These are phyloP conservation scores for Prinia subflava DNA, from an alignment of 2,113 vertebrate species.

Conservation along the genomic window DNA sequence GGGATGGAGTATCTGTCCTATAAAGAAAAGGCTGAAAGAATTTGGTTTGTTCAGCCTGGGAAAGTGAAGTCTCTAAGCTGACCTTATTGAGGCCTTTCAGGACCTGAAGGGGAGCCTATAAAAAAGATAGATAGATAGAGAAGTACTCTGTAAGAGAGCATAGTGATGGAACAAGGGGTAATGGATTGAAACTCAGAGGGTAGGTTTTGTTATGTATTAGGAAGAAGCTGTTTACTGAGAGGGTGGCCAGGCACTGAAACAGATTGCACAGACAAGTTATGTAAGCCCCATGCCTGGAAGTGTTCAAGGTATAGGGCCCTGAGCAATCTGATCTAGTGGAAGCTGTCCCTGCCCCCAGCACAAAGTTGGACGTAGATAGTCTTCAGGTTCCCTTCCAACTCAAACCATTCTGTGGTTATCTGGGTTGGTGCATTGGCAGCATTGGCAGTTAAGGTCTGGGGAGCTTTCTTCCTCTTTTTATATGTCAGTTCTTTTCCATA, in stretches of 20 bases:
- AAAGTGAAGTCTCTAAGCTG: background rate
- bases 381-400: background rate
- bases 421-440: background rate
- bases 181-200: background rate
- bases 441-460: background rate
- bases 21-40: background rate
- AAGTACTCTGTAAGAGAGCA: background rate
- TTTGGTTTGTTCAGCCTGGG: background rate
- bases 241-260: background rate
- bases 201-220: background rate
- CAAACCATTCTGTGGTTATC: background rate
- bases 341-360: background rate
- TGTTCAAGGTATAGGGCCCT: background rate
- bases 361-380: background rate
- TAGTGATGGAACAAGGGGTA: background rate
- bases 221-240: background rate
- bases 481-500: background rate
- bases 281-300: background rate
- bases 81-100: background rate
- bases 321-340: background rate
- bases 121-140: background rate
- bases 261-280: background rate
- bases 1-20: background rate
- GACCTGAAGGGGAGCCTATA: background rate
- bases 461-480: background rate